phyloP scores from a whole-genome alignment of 2,797 vertebrate genomes.

The Cygnus olor region DNA sequence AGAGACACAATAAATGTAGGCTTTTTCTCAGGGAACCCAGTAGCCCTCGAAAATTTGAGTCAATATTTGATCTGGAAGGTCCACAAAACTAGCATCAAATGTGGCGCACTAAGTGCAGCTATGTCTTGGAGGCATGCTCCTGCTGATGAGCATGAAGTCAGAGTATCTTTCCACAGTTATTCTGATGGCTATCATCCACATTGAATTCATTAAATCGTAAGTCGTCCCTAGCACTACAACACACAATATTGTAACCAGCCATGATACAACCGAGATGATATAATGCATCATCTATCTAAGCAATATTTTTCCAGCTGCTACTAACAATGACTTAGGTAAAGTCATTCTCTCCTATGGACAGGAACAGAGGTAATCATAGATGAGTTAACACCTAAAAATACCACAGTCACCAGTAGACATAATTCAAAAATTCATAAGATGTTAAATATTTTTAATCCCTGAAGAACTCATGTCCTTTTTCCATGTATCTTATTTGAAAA shows the following conservation, averaged over 20 bases:
- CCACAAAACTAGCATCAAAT: neutral
- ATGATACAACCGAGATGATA: neutral
- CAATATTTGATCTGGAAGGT: neutral
- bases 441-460: neutral
- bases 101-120: neutral
- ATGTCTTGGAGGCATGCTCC: neutral
- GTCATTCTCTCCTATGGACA: neutral
- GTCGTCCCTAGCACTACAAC: neutral
- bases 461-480: fast-evolving
- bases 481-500: neutral
- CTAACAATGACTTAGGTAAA: neutral
- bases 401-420: neutral
- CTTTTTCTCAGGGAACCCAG: neutral
- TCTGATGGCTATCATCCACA: neutral
- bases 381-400: neutral
- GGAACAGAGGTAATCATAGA: neutral
- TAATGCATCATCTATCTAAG: neutral
- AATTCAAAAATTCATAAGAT: neutral
- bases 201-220: neutral
- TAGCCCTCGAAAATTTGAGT: neutral
- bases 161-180: neutral
- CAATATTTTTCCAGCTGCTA: neutral
- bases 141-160: neutral
- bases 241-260: neutral
- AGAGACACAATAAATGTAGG: neutral